Percentiles rank a stretch among this genome's conserved stretches.
Conservation (phyloP, 37 sponge, comb jelly and placozoan genomes). For the Halisarca cf. caerulea region DNA sequence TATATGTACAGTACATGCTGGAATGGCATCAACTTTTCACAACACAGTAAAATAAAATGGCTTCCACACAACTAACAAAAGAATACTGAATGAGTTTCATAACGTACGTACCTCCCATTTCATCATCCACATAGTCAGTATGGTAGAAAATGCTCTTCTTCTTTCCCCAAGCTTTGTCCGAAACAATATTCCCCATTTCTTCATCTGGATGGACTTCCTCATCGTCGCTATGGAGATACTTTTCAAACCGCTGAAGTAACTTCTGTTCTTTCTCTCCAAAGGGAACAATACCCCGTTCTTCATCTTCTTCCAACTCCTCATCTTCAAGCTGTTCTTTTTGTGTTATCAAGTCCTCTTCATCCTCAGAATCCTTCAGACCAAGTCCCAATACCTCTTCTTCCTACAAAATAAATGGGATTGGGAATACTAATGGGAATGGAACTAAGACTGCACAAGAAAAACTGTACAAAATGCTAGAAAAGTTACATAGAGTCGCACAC, state of each 20-base stretch:
- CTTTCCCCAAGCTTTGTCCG: slow-evolving; percentile 74
- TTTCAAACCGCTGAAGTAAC: slow-evolving; percentile 1
- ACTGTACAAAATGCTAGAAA: too few species aligned
- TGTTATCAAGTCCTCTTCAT: slow-evolving; percentile 1
- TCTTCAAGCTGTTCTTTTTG: too few species aligned
- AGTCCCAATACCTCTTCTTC: slow-evolving; percentile 50
- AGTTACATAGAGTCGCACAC: too few species aligned
- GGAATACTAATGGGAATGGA: too few species aligned
- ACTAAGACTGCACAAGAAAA: too few species aligned
- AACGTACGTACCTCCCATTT: slow-evolving; percentile 35
- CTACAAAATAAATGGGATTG: not conserved
- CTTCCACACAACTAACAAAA: too few species aligned
- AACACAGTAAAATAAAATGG: too few species aligned
- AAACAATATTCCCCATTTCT: not conserved
- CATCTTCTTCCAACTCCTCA: slow-evolving; percentile 2
- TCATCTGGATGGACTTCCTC: slow-evolving; percentile 25
- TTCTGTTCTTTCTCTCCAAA: slow-evolving; percentile 17
- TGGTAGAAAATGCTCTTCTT: slow-evolving; percentile 69
- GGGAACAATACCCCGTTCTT: not conserved
- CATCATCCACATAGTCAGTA: slow-evolving; percentile 67
- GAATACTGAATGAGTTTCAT: too few species aligned
- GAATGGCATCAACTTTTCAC: too few species aligned
- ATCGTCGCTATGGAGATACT: slow-evolving; percentile 31
- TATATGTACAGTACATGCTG: too few species aligned
- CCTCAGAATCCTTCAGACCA: slow-evolving; percentile 13